phyloP scores from a whole-genome alignment of 2,113 vertebrate genomes.

The Plectropomus leopardus region DNA sequence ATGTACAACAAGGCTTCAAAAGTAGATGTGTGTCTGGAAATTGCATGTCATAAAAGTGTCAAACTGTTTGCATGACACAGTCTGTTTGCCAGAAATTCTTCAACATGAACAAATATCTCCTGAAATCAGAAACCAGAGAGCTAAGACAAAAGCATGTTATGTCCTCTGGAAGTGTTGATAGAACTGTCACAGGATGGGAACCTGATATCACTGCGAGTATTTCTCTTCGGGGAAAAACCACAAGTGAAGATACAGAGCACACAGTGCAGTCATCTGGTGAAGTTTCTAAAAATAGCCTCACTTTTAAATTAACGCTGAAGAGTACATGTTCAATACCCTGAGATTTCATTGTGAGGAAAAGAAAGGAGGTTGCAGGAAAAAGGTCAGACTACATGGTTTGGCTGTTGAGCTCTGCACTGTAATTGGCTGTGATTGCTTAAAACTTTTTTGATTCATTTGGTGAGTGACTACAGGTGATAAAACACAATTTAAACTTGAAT shows the following conservation, averaged over 20 bases:
- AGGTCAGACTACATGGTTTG: background rate
- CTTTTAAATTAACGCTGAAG: background rate
- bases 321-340: background rate
- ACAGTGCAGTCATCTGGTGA: background rate
- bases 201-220: background rate
- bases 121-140: slow-evolving; percentile 1
- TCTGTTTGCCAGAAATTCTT: background rate
- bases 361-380: slow-evolving; percentile 14
- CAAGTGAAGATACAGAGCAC: background rate
- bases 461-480: background rate
- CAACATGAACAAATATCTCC: background rate
- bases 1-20: background rate
- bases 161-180: background rate
- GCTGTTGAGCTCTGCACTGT: background rate
- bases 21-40: background rate
- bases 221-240: background rate
- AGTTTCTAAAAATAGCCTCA: background rate
- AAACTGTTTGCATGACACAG: background rate
- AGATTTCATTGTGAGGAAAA: background rate
- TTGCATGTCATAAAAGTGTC: background rate
- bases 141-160: slow-evolving; percentile 8
- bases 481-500: background rate
- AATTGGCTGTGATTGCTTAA: background rate
- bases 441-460: background rate
- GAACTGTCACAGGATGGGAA: slow-evolving; percentile 10